Percentiles rank a stretch among this genome's conserved stretches.
Evolutionary conservation across 2,888 invertebrate genomes (phyloP).

Genomic region (Drosophila stalkeri): DNA sequence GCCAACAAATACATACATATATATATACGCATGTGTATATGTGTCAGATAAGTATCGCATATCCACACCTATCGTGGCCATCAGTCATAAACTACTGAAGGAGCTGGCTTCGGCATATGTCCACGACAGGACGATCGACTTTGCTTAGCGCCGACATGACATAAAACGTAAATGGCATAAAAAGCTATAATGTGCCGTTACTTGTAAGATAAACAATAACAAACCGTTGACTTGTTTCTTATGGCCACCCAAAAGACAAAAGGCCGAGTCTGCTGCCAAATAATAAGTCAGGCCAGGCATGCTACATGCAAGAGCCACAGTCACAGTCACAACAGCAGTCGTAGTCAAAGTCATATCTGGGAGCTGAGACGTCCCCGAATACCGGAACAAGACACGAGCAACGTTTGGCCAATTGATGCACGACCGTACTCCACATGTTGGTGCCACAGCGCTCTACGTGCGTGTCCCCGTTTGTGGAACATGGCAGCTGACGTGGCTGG

Average conservation of each 20-base stretch:
- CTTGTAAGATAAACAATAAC: conserved; percentile 76
- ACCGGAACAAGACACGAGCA: conserved; percentile 45
- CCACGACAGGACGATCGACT: conserved; percentile 45
- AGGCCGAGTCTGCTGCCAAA: conserved; percentile 42
- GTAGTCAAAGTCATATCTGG: conserved; percentile 3
- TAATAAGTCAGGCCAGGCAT: conserved; percentile 61
- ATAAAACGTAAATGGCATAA: conserved; percentile 79
- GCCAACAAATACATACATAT: conserved; percentile 1
- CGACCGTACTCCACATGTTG: conserved; percentile 31
- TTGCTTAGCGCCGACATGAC: conserved; percentile 57
- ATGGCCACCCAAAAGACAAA: conserved; percentile 53
- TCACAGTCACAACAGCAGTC: not conserved
- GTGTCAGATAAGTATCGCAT: conserved; percentile 56
- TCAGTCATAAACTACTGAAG: conserved; percentile 74
- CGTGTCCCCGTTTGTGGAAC: conserved; percentile 3
- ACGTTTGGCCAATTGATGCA: conserved; percentile 51
- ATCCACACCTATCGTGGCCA: conserved; percentile 57
- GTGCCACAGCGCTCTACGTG: conserved; percentile 21
- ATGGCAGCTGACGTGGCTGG: conserved; percentile 30
- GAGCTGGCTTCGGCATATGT: conserved; percentile 43
- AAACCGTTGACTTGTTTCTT: conserved; percentile 60
- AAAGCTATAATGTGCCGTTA: conserved; percentile 74
- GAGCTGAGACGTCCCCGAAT: conserved; percentile 3
- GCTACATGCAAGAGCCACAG: conserved; percentile 62
- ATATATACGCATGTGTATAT: not conserved